Evolutionary conservation across 2,113 vertebrate genomes (phyloP), one percentile per base, ranked within the genome.

Genomic region (Toxostoma redivivum): DNA sequence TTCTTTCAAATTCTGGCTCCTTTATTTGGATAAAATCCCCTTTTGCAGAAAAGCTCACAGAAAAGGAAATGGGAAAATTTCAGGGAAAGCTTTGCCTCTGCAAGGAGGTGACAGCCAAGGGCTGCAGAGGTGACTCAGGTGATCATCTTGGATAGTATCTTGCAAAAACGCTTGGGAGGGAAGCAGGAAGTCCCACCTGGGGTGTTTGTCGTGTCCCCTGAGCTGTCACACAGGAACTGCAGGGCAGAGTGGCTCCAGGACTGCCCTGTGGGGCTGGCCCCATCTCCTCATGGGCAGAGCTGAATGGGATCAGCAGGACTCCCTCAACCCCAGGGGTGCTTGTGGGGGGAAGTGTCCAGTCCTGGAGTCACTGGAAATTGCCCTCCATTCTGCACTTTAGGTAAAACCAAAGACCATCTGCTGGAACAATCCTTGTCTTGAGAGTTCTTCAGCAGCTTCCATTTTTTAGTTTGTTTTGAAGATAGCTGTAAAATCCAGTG

Each of bases 221-320:
- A 48, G 45, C 45, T 2, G 2, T 20, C 35, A 4, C 35, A 9
- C 0, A 2, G 50, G 38, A 22, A 6, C 25, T 91, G n/a, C 33
- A 53, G 82, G 53, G 44, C 82, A 86, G 38, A 57, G 19, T 62
- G 50, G 30, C 70, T 25, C 50, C 13, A 4, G 12, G 19, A 7
- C 4, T 28, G 47, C 19, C 30, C 58, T 15, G 40, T 21, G 28
- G 40, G 25, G 40, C 78, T 71, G 38, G 6, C 1, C 48, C 31
- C n/a, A 7, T 10, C 33, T 48, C 47, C 21, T 6, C 23, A 0
- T 0, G 22, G 81, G 27, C 44, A 38, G 6, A 16, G 33, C 38
- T 57, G 31, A 2, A 8, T 19, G 85, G 73, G 33, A 6, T 0
- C 27, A 35, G 3, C 33, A 25, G 51, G 4, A 4, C 22, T 38